Base-by-base conservation (phyloP, 1,140 invertebrate species). In the Heliothis subflexa region DNA sequence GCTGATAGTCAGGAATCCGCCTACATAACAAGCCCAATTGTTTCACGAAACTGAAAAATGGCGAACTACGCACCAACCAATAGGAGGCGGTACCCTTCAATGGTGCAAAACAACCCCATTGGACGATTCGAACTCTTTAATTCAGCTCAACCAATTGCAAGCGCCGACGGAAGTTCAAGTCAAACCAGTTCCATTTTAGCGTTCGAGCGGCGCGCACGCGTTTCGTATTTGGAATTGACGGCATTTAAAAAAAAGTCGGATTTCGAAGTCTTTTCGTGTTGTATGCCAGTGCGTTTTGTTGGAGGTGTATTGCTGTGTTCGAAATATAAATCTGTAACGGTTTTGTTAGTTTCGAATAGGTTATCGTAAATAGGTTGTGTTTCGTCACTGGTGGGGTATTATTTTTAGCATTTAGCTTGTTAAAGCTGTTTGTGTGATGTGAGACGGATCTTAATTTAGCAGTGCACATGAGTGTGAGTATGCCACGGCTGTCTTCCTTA, bases 131-230 rank as follows among this genome's bases (percentile, higher is more conserved):
- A 80, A 55, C 80, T 81, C 82, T 85, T 82, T 79, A 81, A 78
- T 81, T 77, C 25, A 45, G 12, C 54, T 71, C 84, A 73, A 85
- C 92, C 92, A 94, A 94, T 93, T 84, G 86, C 75, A 83, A 78
- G 49, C 55, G 61, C 85, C 83, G 86, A 86, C 83, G 87, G 88
- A 88, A 88, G 88, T 90, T 88, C 80, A 81, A 82, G 85, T 89
- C 86, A 92, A 94, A 93, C 91, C 87, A 94, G 92, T 94, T 90
- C 89, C 89, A 92, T 92, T 93, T 93, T 91, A 81, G 88, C 86
- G 83, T 68, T 85, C 81, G 81, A 57, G 16, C 49, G 50, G 83
- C 83, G 83, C 62, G 86, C 85, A 93, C 92, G 92, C 84, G 81
- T 86, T 87, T 83, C 68, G 79, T 82, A 85, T 83, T 82, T 79